A percentile compares a stretch with the other conserved stretches of the same genome.
Conservation (phyloP, 2,797 vertebrate genomes). For the Platalea minor region DNA sequence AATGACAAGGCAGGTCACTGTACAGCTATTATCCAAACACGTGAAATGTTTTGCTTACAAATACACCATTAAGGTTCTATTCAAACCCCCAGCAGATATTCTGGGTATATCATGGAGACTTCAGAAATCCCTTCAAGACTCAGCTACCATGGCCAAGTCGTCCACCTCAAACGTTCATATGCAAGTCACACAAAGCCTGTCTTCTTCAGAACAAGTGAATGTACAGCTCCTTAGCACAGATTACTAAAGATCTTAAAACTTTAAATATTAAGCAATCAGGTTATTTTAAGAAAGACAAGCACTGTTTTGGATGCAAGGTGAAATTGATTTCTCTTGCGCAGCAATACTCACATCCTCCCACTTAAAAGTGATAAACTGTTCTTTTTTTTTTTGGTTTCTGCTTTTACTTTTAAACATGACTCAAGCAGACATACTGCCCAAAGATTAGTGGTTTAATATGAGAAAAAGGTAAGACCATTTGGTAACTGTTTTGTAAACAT, state of each 20-base stretch:
- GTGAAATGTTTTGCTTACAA: neutral
- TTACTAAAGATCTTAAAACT: neutral
- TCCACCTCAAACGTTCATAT: fast-evolving
- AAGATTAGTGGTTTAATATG: neutral
- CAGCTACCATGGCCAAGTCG: neutral
- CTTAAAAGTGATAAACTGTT: neutral
- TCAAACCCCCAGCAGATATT: fast-evolving
- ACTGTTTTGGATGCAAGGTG: neutral
- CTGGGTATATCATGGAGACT: neutral
- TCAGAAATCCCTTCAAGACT: neutral
- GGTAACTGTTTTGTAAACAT: neutral
- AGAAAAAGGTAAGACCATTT: neutral
- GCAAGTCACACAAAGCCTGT: neutral
- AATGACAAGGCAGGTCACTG: neutral
- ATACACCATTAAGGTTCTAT: neutral
- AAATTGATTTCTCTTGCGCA: neutral
- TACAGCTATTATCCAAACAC: neutral
- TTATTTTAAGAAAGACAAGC: neutral
- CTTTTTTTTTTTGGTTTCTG: neutral
- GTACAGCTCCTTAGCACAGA: neutral
- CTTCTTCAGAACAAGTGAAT: neutral
- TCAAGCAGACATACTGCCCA: neutral
- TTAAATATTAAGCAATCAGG: neutral
- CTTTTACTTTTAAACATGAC: neutral
- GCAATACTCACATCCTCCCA: neutral